Evolutionary conservation across 2,797 vertebrate genomes (phyloP), one percentile per base, ranked within the genome.

Genomic region (Falco cherrug): DNA sequence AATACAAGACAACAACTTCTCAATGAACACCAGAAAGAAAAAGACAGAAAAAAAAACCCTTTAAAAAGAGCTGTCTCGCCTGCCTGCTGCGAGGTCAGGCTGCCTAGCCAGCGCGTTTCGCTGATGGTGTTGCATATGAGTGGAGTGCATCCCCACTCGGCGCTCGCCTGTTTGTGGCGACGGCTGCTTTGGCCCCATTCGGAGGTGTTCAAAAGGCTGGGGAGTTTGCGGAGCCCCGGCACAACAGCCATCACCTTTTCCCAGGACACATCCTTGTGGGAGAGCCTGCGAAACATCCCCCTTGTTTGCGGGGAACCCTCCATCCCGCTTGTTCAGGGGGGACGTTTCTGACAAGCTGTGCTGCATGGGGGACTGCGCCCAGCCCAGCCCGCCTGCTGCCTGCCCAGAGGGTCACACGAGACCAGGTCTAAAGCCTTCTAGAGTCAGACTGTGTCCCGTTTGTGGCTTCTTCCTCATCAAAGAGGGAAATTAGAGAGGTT

Each of bases 291-390:
- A 45, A 17, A 26, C 1, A 8, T 16, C 57, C 57, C 20, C 21
- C 16, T 13, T 4, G 11, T 4, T 57, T 13, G n/a, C 7, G 2
- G 48, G 57, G 60, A 3, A 14, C 28, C 39, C 33, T 8, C 48
- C 50, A 6, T 5, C 59, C 59, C 59, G 10, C 9, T 16, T 19
- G 41, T 10, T 29, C 0, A 2, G 67, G 21, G 60, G 41, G n/a
- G 76, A 50, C 26, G 19, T 50, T 81, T 39, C 19, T 0, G 0
- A 35, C 17, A 15, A 41, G 54, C 45, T 0, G 0, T 37, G 69
- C 45, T 47, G 50, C 17, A 3, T 5, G 13, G 41, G 50, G n/a
- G 41, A 16, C 45, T 18, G 37, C 17, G 16, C n/a, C 39, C 41
- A 50, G 68, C 80, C 39, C 73, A 24, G 39, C 51, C 7, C 5